Base-by-base conservation (phyloP, 1,140 invertebrate species). In the Archivesica marissinica region DNA sequence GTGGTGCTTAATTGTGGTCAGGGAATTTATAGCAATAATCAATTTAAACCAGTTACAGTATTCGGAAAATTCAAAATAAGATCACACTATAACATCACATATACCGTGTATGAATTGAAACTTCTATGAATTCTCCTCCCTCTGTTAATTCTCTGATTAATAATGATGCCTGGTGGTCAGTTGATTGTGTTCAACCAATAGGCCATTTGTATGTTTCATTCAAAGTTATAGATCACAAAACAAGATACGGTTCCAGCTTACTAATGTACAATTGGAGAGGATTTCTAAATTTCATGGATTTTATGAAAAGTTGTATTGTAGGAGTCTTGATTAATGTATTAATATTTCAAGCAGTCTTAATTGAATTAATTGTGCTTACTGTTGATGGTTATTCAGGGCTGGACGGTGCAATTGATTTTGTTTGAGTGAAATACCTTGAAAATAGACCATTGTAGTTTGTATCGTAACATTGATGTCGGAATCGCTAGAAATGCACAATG, bases 351-450 rank as follows among this genome's bases (percentile, higher is more conserved):
- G 59, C 15, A 33, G 1, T 35, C 1, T 25, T 64, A 64, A 64
- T 64, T 64, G 59, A 64, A 64, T 64, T 64, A 64, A 64, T 64
- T 64, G 59, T 64, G 30, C 15, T 2, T 33, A 35, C 30, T 25
- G 11, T 11, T 4, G 33, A 2, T 33, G 13, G 15, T 20, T 17
- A 0, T 28, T 64, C 23, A 23, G 20, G 23, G 17, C 17, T 15
- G 50, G 23, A 15, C 3, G 50, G 3, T 64, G 59, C 4, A 30
- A 17, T 9, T 64, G 30, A 64, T 28, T 64, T 15, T 35, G 30
- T 64, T 64, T 59, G 23, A 4, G 25, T 28, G 17, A 6, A 25
- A 6, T 64, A 35, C 38, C 20, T 9, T 35, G 0, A 3, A 15
- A 17, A 17, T 35, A 64, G 15, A 64, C 38, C 13, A 64, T 35